Evolutionary conservation across 1,140 invertebrate genomes (phyloP), one percentile per base, ranked within the genome.

Genomic region (Heliconius congener): DNA sequence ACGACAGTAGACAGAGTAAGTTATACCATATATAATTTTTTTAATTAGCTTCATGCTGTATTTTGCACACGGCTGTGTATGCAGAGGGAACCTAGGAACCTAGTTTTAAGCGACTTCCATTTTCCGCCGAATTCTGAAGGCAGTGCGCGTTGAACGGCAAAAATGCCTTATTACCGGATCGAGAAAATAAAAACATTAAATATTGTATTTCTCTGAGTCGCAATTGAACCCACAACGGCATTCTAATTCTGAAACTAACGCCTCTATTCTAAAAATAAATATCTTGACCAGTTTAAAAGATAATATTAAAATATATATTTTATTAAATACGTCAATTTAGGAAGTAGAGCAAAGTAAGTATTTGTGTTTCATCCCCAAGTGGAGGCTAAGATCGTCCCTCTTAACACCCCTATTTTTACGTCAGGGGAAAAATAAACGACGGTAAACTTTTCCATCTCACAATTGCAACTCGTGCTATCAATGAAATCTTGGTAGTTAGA

Each of bases 401-500:
- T 66, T 66, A 66, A 66, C 60, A 66, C 23, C 60, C 60, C 27
- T 66, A 66, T 27, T 66, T 30, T 66, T 66, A 66, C 60, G 60
- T 66, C 60, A 66, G 13, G 23, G 27, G 30, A n/a, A 30, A 30
- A 66, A 66, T 66, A 66, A 66, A 66, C 13, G 60, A 30, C 23
- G 13, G 60, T 13, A 66, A 66, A 66, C 60, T 66, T 66, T 66
- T 27, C 60, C 27, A 66, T 66, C 60, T 11, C 1, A 66, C 60
- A 66, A 66, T 66, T 66, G 60, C 23, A 66, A 16, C 13, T 66
- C 23, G 13, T 66, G 60, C 30, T 66, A 66, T 66, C 60, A 66
- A 66, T 30, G 60, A 27, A 60, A 66, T 66, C 60, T 66, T 19
- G 55, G 9, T 30, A 16, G 60, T 30, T 30, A 66, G 11, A 66